Evolutionary conservation across 2,888 invertebrate genomes (phyloP).

Genomic region (Formica aserva): DNA sequence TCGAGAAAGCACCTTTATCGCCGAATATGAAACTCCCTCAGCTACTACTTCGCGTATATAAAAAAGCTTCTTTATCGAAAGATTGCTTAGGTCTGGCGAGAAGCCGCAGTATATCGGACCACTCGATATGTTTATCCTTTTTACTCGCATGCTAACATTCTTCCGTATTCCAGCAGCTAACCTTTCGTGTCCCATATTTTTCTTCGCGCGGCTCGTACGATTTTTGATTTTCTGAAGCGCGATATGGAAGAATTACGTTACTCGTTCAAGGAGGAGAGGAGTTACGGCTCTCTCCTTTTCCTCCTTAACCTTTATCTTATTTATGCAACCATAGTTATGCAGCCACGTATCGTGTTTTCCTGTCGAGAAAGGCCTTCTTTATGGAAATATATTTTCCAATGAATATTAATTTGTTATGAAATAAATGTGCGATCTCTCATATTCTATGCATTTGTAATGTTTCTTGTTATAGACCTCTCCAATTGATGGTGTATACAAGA

Average conservation of each 20-base stretch:
- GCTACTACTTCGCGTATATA: conserved; percentile 49
- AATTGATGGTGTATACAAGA: not conserved
- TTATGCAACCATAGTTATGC: conserved; percentile 29
- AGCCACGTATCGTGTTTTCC: not conserved
- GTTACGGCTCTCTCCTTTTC: conserved; percentile 9
- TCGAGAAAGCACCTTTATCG: conserved; percentile 47
- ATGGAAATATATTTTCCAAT: not conserved
- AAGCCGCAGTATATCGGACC: conserved; percentile 21
- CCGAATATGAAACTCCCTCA: conserved; percentile 54
- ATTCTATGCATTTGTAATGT: not conserved
- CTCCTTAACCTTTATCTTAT: conserved; percentile 40
- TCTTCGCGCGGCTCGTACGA: conserved; percentile 18
- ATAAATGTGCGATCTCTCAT: not conserved
- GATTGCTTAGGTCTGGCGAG: conserved; percentile 35
- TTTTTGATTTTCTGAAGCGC: conserved; percentile 46
- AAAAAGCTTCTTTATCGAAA: conserved; percentile 67
- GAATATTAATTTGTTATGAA: conserved; percentile 16
- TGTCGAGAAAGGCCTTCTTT: not conserved
- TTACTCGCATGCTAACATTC: conserved; percentile 17
- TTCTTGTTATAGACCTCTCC: not conserved
- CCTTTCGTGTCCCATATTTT: conserved; percentile 48
- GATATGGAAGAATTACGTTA: conserved; percentile 35
- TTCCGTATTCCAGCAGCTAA: conserved; percentile 18
- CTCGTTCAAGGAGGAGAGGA: not conserved
- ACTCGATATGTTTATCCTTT: conserved; percentile 20